Base-by-base conservation (phyloP, 53 echinoderm and acorn worm species). In the Holothuria scabra region DNA sequence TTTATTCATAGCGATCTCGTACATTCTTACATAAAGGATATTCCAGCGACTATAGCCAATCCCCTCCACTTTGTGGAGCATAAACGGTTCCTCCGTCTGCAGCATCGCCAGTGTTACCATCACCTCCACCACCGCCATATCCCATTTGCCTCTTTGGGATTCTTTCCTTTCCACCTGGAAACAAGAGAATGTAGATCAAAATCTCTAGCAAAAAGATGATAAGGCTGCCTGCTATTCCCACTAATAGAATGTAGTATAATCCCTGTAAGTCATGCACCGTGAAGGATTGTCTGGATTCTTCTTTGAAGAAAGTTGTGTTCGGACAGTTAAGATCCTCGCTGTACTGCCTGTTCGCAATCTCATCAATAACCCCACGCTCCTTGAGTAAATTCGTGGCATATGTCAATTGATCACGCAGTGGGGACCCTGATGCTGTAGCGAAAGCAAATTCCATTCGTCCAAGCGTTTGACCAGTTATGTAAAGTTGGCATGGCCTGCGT, bases 391-490 rank as follows among this genome's bases (percentile, higher is more conserved):
- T 81, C 55, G 93, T 86, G 49, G 85, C 92, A 65, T 88, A 92
- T 11, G 96, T 91, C 31, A 96, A 84, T 49, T 96, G 96, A 74
- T 96, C 96, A 0, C 96, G 90, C 9, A 96, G 92, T 19, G 96
- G 96, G 6, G 96, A 96, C 41, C 96, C 96, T 2, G 93, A 93
- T 33, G 88, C 90, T 4, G 86, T 86, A 22, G 93, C 96, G 37
- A 96, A 82, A 14, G 96, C 93, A 46, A 86, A 96, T 66, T 88
- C 90, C 29, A 93, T 93, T 70, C 84, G 93, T 46, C 91, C 93
- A 28, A 93, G 90, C 28, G 83, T 89, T 30, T 89, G 86, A 19
- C 92, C 93, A 13, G 85, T 83, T 34, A 93, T 59, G 64, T 82
- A 92, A 24, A 96, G 84, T 44, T 92, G 92, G 74, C 96, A 96